Conservation (phyloP, 2,113 vertebrate species). For the Pseudonaja textilis region DNA sequence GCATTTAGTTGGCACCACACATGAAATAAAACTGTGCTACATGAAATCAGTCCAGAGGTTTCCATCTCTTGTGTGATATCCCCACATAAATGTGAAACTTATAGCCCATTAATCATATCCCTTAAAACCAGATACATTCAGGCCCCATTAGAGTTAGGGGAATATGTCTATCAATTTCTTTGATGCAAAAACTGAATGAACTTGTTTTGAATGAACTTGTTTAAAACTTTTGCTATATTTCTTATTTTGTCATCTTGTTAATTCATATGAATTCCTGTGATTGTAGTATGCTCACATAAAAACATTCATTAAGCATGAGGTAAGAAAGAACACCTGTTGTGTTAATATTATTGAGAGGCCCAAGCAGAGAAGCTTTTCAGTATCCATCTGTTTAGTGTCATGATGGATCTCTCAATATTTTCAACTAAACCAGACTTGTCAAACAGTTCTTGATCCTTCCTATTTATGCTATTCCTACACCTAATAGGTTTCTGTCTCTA, state of each 20-base stretch:
- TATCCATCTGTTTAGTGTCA: neutral
- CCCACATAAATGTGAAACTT: neutral
- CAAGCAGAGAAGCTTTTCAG: neutral
- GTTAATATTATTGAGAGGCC: neutral
- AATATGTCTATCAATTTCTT: neutral
- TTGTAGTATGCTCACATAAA: conserved; percentile 3
- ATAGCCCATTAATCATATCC: neutral
- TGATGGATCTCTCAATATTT: neutral
- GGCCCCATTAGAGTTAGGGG: neutral
- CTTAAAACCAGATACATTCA: neutral
- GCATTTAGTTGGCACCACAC: neutral
- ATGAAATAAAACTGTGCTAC: neutral
- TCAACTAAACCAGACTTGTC: neutral
- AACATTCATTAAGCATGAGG: neutral
- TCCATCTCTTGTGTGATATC: neutral
- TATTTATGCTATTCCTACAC: neutral
- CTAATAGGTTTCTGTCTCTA: neutral
- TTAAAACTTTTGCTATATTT: neutral
- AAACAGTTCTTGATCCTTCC: neutral
- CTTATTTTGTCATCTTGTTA: neutral
- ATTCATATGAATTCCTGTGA: neutral
- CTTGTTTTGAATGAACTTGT: neutral
- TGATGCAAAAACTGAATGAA: neutral
- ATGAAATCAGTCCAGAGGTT: neutral
- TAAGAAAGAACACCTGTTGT: neutral